Percentiles rank a stretch among this genome's conserved stretches.
These are phyloP conservation scores for Festucalex cinctus DNA, from an alignment of 2,113 vertebrate genomes.

Conservation along the genomic window DNA sequence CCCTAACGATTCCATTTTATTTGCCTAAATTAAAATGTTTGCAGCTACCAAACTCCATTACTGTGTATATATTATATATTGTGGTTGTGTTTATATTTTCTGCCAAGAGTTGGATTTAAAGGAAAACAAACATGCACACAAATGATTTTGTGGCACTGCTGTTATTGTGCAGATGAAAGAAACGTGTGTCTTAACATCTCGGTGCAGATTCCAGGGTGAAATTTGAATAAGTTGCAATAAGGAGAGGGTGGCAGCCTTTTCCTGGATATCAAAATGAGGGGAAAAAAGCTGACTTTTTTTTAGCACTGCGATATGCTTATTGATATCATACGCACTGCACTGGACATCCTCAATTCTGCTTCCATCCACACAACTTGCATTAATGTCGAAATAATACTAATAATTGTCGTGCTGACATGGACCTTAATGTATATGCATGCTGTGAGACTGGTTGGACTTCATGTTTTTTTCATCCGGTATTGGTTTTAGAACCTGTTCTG, in stretches of 20 bases:
- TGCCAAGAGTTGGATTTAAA: background rate
- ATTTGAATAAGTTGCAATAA: background rate
- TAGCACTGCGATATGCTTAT: background rate
- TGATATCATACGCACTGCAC: background rate
- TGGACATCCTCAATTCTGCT: background rate
- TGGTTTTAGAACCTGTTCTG: constrained; percentile 56
- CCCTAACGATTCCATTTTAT: constrained; percentile 14
- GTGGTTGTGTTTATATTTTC: background rate
- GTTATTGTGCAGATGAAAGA: background rate
- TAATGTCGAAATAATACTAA: constrained; percentile 2
- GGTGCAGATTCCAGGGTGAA: background rate
- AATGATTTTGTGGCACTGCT: background rate
- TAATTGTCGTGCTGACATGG: constrained; percentile 1
- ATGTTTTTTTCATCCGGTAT: constrained; percentile 33
- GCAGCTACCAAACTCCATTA: constrained; percentile 23
- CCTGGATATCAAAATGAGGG: background rate
- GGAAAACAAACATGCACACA: background rate
- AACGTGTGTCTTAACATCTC: background rate
- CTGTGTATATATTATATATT: background rate
- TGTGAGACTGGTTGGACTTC: constrained; percentile 11
- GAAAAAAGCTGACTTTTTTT: background rate
- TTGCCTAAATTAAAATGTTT: constrained; percentile 31
- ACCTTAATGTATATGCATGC: constrained; percentile 23
- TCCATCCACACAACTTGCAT: background rate
- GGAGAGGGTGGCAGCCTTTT: background rate